Conservation (phyloP, 1,140 invertebrate species). For the Drosophila watanabei region DNA sequence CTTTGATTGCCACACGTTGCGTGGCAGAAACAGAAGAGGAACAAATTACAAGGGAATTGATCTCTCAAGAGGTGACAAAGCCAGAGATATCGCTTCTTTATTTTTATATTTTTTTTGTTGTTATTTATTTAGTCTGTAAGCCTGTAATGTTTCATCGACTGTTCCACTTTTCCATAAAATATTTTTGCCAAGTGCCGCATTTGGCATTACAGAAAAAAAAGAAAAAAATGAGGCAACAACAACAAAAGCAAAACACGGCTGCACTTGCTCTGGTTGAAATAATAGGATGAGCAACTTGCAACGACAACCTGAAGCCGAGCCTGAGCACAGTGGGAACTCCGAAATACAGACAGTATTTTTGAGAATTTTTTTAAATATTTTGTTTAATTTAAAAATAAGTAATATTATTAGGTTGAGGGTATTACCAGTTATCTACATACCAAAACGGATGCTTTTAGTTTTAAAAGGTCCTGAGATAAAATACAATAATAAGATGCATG, state of each 20-base stretch:
- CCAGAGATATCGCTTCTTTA: constrained; percentile 11
- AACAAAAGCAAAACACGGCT: constrained; percentile 18
- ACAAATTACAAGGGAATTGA: no score
- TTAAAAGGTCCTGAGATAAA: not conserved
- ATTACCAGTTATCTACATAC: not conserved
- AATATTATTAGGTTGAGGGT: not conserved
- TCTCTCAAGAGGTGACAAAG: constrained; percentile 14
- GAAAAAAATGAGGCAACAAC: not conserved
- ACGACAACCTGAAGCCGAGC: constrained; percentile 34
- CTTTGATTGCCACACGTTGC: constrained; percentile 41
- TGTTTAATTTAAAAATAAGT: not conserved
- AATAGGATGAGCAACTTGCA: constrained; percentile 52
- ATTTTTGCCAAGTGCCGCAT: constrained; percentile 82
- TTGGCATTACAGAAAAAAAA: constrained; percentile 57
- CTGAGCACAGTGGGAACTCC: constrained; percentile 19
- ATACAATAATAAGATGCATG: not conserved
- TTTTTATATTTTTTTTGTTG: not conserved
- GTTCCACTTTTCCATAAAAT: constrained; percentile 85
- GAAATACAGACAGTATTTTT: no score
- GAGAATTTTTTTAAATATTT: not conserved
- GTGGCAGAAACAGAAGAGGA: no score
- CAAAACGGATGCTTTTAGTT: not conserved
- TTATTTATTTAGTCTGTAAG: constrained; percentile 54
- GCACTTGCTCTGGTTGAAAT: constrained; percentile 59
- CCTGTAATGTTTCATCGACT: constrained; percentile 79